A percentile compares a stretch with the other conserved stretches of the same genome.
Evolutionary conservation across 2,113 vertebrate genomes (phyloP).

Genomic region (Bubo scandiacus): DNA sequence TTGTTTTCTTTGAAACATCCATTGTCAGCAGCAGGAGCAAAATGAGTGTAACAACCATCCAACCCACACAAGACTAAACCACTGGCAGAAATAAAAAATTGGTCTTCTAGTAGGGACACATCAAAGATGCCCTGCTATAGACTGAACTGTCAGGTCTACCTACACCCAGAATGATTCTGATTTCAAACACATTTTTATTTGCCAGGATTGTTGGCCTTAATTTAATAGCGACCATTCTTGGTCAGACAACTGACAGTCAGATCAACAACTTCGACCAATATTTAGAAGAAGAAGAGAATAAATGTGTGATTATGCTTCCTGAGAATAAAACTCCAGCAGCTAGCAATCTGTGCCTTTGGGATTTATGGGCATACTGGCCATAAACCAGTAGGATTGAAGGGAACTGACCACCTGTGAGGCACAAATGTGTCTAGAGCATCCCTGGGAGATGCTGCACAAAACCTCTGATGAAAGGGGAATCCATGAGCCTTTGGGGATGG

Average conservation of each 20-base stretch:
- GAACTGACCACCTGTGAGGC: neutral
- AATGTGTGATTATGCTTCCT: neutral
- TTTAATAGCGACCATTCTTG: neutral
- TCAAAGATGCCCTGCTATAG: neutral
- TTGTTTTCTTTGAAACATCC: conserved; percentile 44
- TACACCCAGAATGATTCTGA: neutral
- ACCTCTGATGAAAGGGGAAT: neutral
- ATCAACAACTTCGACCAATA: neutral
- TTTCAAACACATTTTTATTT: neutral
- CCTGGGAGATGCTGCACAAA: neutral
- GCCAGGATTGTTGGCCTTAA: neutral
- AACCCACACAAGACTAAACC: neutral
- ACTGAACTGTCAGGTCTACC: neutral
- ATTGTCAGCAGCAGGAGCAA: conserved; percentile 38
- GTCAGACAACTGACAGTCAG: neutral
- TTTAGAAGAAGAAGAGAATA: neutral
- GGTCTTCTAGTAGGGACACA: neutral
- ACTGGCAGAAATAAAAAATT: rapidly evolving
- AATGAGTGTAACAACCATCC: neutral
- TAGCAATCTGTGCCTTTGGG: neutral
- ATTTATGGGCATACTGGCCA: neutral
- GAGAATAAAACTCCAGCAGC: neutral
- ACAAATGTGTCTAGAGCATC: neutral
- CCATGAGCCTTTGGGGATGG: neutral
- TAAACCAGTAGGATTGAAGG: neutral